Conservation (phyloP, 2,888 invertebrate genomes). For the Chymomyza amoena region DNA sequence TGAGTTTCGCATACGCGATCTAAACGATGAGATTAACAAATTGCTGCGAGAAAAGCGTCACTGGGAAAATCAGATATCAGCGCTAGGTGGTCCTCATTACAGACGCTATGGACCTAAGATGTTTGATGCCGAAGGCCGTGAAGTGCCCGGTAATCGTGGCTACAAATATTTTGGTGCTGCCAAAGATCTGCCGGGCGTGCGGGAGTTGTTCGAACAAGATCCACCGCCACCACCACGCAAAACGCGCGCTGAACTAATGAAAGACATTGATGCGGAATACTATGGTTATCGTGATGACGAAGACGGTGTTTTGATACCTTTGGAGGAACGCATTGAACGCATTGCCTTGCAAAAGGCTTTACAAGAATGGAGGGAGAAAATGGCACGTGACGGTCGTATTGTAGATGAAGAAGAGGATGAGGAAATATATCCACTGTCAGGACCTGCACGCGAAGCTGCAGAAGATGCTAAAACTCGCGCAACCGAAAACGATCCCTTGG, state of each 20-base stretch:
- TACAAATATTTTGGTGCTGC: conserved; percentile 99
- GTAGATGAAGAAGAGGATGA: conserved; percentile 85
- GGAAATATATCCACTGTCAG: conserved; percentile 79
- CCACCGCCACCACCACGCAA: conserved; percentile 93
- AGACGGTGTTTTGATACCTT: conserved; percentile 94
- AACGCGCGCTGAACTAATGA: conserved; percentile 97
- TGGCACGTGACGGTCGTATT: conserved; percentile 83
- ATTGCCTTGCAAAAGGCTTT: conserved; percentile 82
- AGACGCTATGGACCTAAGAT: conserved; percentile 94
- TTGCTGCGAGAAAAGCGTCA: conserved; percentile 95
- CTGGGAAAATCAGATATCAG: conserved; percentile 98
- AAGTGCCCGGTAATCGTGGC: conserved; percentile 98
- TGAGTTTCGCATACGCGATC: conserved; percentile 97
- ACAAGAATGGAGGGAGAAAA: conserved; percentile 85
- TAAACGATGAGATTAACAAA: conserved; percentile 99
- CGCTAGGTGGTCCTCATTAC: conserved; percentile 97
- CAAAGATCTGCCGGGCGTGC: conserved; percentile 97
- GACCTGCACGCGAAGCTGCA: conserved; percentile 65
- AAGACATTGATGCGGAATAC: conserved; percentile 98
- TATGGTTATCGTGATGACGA: conserved; percentile 99
- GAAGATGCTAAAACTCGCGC: conserved; percentile 55
- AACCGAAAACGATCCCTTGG: conserved; percentile 74
- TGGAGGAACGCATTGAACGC: conserved; percentile 90
- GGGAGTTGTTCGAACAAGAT: conserved; percentile 98
- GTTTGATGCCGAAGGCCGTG: conserved; percentile 95